A percentile compares a stretch with the other conserved stretches of the same genome.
Evolutionary conservation across 2,888 invertebrate genomes (phyloP).

Genomic region (Andrena hattorfiana): DNA sequence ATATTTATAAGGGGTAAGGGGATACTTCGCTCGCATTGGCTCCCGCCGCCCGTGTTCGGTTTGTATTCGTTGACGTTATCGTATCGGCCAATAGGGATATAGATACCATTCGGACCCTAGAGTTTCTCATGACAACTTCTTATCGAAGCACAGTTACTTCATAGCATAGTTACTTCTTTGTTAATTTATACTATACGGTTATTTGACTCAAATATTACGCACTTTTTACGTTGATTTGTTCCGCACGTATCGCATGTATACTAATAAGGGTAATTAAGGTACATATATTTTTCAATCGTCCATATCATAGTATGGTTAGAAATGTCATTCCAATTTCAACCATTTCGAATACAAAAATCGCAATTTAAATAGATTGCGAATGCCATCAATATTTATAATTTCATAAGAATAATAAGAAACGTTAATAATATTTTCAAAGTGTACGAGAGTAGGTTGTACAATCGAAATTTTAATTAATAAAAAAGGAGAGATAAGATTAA

Average conservation of each 20-base stretch:
- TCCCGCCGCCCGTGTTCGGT: too few species aligned
- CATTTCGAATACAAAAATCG: conserved; percentile 23
- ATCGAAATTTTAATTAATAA: conserved; percentile 53
- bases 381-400: conserved; percentile 40
- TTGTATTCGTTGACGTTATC: too few species aligned
- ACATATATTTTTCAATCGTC: conserved; percentile 51
- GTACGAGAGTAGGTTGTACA: conserved; percentile 56
- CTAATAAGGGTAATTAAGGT: conserved; percentile 31
- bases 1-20: too few species aligned
- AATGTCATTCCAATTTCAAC: conserved; percentile 25
- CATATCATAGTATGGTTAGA: conserved; percentile 49
- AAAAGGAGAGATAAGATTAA: conserved; percentile 51
- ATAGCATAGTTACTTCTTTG: conserved; percentile 39
- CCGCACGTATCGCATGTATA: conserved; percentile 10
- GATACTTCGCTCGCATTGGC: too few species aligned
- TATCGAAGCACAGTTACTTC: too few species aligned
- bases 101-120: too few species aligned
- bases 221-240: conserved; percentile 41
- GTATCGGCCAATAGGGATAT: too few species aligned
- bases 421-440: conserved; percentile 63
- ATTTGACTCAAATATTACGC: conserved; percentile 44
- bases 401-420: conserved; percentile 36
- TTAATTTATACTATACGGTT: conserved; percentile 39
- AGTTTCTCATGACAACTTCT: too few species aligned
- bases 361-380: conserved; percentile 21